These are phyloP conservation scores for Manis pentadactyla DNA, from an alignment of 2,797 vertebrate species.

Conservation along the genomic window DNA sequence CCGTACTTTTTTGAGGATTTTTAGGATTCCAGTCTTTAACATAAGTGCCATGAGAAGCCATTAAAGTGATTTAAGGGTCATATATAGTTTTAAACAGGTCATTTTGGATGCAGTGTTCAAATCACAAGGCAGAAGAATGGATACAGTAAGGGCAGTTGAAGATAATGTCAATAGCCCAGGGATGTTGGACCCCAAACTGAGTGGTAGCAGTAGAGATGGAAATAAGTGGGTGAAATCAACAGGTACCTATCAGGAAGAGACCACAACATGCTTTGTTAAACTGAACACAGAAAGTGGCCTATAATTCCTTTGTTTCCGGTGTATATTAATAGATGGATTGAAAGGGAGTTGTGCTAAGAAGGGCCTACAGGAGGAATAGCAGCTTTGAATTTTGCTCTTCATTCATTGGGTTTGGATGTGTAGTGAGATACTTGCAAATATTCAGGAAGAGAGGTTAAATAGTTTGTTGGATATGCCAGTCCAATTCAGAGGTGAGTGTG, in stretches of 20 bases:
- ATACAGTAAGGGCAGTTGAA: background rate
- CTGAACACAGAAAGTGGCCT: background rate
- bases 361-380: background rate
- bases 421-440: background rate
- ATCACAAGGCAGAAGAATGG: background rate
- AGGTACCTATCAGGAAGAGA: background rate
- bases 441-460: background rate
- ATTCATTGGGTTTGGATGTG: background rate
- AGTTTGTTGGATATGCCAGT: background rate
- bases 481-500: background rate
- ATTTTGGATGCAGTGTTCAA: background rate
- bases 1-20: background rate
- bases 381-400: background rate
- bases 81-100: background rate
- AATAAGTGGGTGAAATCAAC: background rate
- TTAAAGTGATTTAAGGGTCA: background rate
- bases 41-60: background rate
- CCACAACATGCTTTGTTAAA: background rate
- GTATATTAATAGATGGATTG: accelerated
- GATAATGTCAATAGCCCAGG: background rate
- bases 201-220: background rate
- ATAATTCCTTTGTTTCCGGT: background rate
- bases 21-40: background rate
- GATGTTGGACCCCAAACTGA: background rate
- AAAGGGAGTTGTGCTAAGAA: background rate